Evolutionary conservation across 2,113 vertebrate species (phyloP), one percentile per base, ranked within the genome.

Genomic region (Phyllostomus discolor): DNA sequence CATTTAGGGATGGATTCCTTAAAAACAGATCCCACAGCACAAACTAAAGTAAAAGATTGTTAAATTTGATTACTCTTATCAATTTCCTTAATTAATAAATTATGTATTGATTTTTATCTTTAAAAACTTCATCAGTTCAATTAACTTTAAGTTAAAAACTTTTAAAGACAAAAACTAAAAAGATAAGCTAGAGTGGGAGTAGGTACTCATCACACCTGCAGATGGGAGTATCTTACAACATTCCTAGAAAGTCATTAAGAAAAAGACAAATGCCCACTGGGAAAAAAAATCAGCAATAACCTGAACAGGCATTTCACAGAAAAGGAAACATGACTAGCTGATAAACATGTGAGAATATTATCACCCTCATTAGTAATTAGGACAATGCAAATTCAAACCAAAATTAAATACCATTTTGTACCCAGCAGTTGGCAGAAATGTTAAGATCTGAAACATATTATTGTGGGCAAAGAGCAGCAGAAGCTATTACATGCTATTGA

Each of bases 341-440:
- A 96, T 83, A 93, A 89, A 90, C 79, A 50, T 41, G 66, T 92
- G 54, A 91, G 50, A 94, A 87, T 57, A 89, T 94, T 72, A 59
- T 76, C 64, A 75, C 41, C 64, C 41, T 95, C 95, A 83, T 91
- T 92, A 95, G 73, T 91, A 95, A 93, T 91, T 66, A 95, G 62
- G 20, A 85, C 33, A 79, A 88, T 96, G 85, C 50, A 90, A 90
- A 97, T 88, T 76, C 48, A 96, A 72, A 57, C 33, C 35, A 90
- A 85, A 97, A 88, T 95, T 92, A 94, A 93, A 92, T 76, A 48
- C 66, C n/a, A 28, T 86, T 96, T 94, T 86, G 82, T 9, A 91
- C 52, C 35, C 54, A 91, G 62, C 35, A 93, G 78, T 48, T 92
- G 81, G 62, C 82, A 95, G 86, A 94, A 90, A 46, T 38, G 75